Conservation (phyloP, 2,797 vertebrate genomes). For the Hippocampus kuda region DNA sequence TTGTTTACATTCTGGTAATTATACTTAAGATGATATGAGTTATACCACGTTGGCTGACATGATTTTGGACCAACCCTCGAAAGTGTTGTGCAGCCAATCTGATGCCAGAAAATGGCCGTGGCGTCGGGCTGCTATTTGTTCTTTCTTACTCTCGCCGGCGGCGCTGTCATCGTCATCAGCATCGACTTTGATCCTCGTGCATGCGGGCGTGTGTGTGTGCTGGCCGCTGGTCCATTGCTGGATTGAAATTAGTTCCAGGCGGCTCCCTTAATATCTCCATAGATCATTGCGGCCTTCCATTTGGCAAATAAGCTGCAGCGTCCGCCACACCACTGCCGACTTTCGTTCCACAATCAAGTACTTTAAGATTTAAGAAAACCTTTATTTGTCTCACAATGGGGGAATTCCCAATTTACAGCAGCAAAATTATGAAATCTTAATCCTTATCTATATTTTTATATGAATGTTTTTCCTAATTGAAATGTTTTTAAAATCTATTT, state of each 20-base stretch:
- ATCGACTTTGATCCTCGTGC: constrained; percentile 21
- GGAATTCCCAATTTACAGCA: too few relatives aligned
- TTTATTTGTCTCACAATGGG: too few relatives aligned
- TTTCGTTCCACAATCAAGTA: constrained; percentile 23
- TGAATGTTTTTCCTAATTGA: too few relatives aligned
- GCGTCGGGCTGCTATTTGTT: constrained; percentile 35
- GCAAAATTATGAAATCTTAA: too few relatives aligned
- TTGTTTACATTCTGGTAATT: too few relatives aligned
- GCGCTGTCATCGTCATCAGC: constrained; percentile 22
- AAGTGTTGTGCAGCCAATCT: too few relatives aligned
- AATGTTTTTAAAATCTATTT: too few relatives aligned
- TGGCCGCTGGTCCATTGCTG: constrained; percentile 50
- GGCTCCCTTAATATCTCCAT: constrained; percentile 68
- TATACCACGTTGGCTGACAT: too few relatives aligned
- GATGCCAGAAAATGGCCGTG: constrained; percentile 45
- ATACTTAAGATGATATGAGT: too few relatives aligned
- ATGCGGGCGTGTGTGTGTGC: constrained; percentile 5
- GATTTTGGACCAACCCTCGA: too few relatives aligned
- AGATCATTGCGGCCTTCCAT: constrained; percentile 68
- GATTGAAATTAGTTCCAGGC: constrained; percentile 66
- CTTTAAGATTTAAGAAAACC: too few relatives aligned
- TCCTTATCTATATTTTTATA: too few relatives aligned
- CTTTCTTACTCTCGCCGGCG: constrained; percentile 21
- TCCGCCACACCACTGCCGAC: constrained; percentile 60
- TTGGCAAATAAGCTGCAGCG: constrained; percentile 67